These are phyloP conservation scores for Agelas oroides DNA, from an alignment of 37 sponge, comb jelly and placozoan species.

Conservation along the genomic window DNA sequence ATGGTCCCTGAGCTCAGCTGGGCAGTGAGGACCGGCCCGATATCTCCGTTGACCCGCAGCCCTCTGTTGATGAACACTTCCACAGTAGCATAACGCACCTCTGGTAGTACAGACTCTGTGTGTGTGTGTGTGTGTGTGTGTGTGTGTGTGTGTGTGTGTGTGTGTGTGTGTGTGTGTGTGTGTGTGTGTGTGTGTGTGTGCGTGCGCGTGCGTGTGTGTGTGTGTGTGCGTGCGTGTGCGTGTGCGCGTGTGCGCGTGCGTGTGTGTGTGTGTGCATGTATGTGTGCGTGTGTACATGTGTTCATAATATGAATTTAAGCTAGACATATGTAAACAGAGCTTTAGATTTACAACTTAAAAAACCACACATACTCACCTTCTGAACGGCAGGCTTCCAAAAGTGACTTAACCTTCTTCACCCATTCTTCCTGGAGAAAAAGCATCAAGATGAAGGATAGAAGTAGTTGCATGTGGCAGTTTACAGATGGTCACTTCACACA, in stretches of 20 bases:
- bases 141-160: constrained; percentile 38
- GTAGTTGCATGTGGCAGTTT: no score
- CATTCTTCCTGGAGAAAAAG: constrained; percentile 42
- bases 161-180: constrained; percentile 61
- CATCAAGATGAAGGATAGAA: no score
- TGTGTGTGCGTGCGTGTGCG: constrained; percentile 5
- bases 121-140: constrained; percentile 39
- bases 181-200: constrained; percentile 43
- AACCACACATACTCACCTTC: constrained; percentile 23
- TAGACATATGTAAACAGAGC: no score
- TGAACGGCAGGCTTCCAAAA: constrained; percentile 23
- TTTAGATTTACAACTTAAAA: no score
- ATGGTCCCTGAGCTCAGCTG: constrained; percentile 38
- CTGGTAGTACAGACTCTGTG: constrained; percentile 31
- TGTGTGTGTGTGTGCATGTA: constrained; percentile 37
- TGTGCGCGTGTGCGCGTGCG: not conserved
- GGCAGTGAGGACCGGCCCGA: constrained; percentile 41
- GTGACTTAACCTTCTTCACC: constrained; percentile 28
- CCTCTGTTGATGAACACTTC: constrained; percentile 62
- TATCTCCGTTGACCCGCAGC: constrained; percentile 57
- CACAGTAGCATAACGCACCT: constrained; percentile 64
- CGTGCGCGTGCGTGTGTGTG: constrained; percentile 35
- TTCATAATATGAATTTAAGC: no score
- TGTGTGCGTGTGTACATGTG: constrained; percentile 29
- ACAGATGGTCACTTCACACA: no score